These are phyloP conservation scores for Haliaeetus leucogaster DNA, from an alignment of 2,113 vertebrate species.

Conservation along the genomic window DNA sequence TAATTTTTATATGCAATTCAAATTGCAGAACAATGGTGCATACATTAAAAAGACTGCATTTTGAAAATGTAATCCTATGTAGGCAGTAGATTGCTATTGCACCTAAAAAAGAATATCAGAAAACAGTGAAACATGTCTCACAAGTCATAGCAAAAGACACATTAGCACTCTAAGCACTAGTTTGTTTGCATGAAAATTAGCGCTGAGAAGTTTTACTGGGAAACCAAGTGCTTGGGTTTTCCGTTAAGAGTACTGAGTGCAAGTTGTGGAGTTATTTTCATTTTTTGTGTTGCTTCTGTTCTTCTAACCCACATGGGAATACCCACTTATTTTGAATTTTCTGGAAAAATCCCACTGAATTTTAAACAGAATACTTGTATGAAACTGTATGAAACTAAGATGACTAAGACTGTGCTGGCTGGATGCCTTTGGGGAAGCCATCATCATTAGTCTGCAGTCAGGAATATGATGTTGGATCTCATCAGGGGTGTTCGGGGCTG, in stretches of 20 bases:
- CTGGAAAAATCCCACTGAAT: not conserved
- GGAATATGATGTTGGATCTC: not conserved
- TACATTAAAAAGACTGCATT: not conserved
- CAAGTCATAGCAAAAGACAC: slow-evolving; percentile 6
- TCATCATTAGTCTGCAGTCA: not conserved
- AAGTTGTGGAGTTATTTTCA: not conserved
- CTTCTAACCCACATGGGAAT: not conserved
- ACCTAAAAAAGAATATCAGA: not conserved
- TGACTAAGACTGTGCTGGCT: not conserved
- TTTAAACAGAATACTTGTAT: not conserved
- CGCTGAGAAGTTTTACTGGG: not conserved
- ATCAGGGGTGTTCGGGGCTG: not conserved
- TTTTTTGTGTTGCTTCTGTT: not conserved
- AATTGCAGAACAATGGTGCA: not conserved
- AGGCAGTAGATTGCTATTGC: not conserved
- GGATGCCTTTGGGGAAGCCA: not conserved
- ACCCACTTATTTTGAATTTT: not conserved
- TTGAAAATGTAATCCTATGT: not conserved
- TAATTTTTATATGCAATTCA: slow-evolving; percentile 13
- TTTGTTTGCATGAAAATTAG: slow-evolving; percentile 17
- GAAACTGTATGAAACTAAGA: not conserved
- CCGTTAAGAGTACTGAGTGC: not conserved
- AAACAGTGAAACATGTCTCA: not conserved
- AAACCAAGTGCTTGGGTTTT: not conserved
- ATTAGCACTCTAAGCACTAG: not conserved